Evolutionary conservation across 2,888 invertebrate genomes (phyloP), one percentile per base, ranked within the genome.

Genomic region (Opisthograptis luteolata): DNA sequence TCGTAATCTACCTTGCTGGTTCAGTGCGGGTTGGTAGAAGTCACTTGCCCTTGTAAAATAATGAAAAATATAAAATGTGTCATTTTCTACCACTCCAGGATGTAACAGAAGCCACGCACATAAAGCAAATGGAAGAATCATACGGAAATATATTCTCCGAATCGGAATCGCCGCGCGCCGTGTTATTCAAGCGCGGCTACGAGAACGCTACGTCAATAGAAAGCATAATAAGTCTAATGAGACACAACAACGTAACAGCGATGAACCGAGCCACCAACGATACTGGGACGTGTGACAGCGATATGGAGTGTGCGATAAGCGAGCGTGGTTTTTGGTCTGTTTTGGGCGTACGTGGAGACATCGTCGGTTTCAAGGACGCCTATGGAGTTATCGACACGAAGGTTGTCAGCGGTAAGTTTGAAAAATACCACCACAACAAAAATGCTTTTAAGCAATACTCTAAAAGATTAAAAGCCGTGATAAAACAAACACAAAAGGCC

Each of bases 361-460:
- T 89, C 22, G 78, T 79, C 6, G 65, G 64, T 8, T 55, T 66
- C 30, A 80, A 71, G 47, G 62, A 76, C 58, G 70, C 85, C 1
- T 89, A 90, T 36, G 93, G 93, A 31, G 84, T 92, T 40, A 92
- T 93, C 52, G 93, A 93, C 58, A 92, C 91, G 1, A 92, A 93
- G 75, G 78, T 92, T 42, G 73, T 92, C 9, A 74, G 78, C 49
- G 88, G 91, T 81, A 75, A 85, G 84, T 69, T 39, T 9, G 24
- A 22, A 28, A n/a, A 42, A n/a, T n/a, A n/a, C n/a, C n/a, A n/a
- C n/a, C n/a, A n/a, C n/a, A n/a, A n/a, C n/a, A n/a, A n/a, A n/a
- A n/a, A n/a, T n/a, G n/a, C n/a, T n/a, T n/a, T n/a, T 8, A 30
- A 3, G 5, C 2, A 9, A 24, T 24, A 8, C 24, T 24, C 3